Conservation (phyloP, 2,888 invertebrate genomes). For the Metopia argyrocephala region DNA sequence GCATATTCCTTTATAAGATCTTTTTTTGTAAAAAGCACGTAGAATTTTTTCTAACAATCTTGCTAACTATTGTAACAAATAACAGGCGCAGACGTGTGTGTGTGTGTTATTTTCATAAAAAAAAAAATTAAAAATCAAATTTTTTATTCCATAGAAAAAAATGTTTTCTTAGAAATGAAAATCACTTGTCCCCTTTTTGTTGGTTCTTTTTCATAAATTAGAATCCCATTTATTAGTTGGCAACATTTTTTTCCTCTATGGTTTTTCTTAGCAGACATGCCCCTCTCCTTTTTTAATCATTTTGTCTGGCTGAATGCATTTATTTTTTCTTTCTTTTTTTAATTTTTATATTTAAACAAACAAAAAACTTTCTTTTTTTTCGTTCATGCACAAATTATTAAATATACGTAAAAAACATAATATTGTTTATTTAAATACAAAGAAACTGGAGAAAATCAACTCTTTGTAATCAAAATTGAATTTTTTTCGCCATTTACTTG, state of each 20-base stretch:
- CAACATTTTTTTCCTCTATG: constrained; percentile 38
- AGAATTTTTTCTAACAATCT: no score
- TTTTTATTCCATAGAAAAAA: no score
- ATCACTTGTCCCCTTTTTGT: not conserved
- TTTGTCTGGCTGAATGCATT: constrained; percentile 35
- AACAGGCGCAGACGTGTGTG: no score
- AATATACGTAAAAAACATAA: constrained; percentile 32
- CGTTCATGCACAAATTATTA: constrained; percentile 34
- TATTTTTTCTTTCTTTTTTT: not conserved
- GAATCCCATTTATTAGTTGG: constrained; percentile 1
- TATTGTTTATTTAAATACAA: constrained; percentile 24
- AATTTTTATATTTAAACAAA: not conserved
- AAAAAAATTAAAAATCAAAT: no score
- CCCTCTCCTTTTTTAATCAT: not conserved
- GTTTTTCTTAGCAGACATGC: constrained; percentile 40
- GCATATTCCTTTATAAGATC: no score
- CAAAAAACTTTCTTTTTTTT: constrained; percentile 44
- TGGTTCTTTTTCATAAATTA: not conserved
- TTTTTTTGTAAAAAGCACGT: no score
- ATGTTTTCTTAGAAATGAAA: not conserved
- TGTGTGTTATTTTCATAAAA: no score
- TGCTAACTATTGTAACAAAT: no score
- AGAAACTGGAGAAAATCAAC: not conserved
- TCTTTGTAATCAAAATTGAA: not conserved
- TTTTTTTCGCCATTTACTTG: not conserved